Evolutionary conservation across 1,140 invertebrate genomes (phyloP).

Genomic region (Philotrypesis tridentata): DNA sequence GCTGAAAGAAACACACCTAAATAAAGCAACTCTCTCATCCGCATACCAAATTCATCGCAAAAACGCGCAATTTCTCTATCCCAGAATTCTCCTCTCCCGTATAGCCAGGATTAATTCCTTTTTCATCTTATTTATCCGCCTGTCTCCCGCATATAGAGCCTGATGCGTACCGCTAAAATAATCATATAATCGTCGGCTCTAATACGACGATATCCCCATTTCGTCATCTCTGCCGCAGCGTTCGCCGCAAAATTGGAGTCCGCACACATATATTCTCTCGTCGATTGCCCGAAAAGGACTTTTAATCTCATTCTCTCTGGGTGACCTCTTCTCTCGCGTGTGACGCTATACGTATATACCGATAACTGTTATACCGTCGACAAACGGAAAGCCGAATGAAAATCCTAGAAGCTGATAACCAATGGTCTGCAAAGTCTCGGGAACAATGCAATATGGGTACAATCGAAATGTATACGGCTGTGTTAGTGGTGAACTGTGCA

Average conservation of each 20-base stretch:
- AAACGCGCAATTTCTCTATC: background rate
- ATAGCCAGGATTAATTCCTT: background rate
- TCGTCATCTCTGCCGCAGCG: too few relatives aligned
- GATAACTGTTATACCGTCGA: background rate
- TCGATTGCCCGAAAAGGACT: background rate
- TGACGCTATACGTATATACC: too few relatives aligned
- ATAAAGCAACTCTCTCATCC: background rate
- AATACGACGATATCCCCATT: background rate
- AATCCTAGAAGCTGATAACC: slow-evolving; percentile 11
- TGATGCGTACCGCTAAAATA: background rate
- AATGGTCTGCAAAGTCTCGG: background rate
- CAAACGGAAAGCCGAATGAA: slow-evolving; percentile 33
- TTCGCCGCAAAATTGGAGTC: slow-evolving; percentile 16
- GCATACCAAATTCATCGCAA: background rate
- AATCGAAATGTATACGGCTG: slow-evolving; percentile 1
- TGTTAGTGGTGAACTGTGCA: background rate
- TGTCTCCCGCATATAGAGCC: too few relatives aligned
- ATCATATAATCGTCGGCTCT: background rate
- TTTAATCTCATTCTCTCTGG: slow-evolving; percentile 18
- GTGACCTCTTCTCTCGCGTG: background rate
- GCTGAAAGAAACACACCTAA: background rate
- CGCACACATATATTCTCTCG: too few relatives aligned
- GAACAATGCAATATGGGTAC: slow-evolving; percentile 13
- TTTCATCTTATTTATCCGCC: background rate
- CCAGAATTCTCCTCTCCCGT: background rate